phyloP scores from a whole-genome alignment of 92 coral and sea anemone species.

The Porites divaricata region DNA sequence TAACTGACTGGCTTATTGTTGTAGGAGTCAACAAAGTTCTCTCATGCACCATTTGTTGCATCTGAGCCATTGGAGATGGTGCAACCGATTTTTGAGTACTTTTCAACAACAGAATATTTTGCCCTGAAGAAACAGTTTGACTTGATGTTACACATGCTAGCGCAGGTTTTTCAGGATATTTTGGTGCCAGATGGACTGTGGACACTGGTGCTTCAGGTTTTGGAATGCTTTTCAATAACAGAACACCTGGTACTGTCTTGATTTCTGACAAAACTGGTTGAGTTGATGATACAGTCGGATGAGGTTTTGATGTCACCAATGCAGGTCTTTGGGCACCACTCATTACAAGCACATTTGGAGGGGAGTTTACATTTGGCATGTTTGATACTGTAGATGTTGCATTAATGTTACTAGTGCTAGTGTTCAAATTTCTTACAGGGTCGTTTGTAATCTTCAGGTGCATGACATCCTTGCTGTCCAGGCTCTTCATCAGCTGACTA shows the following conservation, averaged over 20 bases:
- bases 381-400: background rate
- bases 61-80: background rate
- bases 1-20: background rate
- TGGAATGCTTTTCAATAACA: background rate
- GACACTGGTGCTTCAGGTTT: background rate
- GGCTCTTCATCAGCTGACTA: conserved; percentile 55
- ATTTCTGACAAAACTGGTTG: background rate
- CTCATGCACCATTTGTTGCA: background rate
- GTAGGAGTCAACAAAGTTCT: background rate
- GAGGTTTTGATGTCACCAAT: background rate
- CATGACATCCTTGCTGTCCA: conserved; percentile 84
- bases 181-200: background rate
- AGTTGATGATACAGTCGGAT: background rate
- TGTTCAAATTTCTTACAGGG: conserved; percentile 44
- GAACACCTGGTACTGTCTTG: background rate
- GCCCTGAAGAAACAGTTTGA: background rate
- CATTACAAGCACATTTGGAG: background rate
- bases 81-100: background rate
- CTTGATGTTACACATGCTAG: background rate
- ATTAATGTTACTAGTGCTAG: background rate
- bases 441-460: conserved; percentile 79
- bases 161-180: background rate
- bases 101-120: background rate
- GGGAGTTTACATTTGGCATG: background rate
- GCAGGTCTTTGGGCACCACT: conserved; percentile 18